Conservation (phyloP, 1,140 invertebrate species). For the Cryptotermes secundus region DNA sequence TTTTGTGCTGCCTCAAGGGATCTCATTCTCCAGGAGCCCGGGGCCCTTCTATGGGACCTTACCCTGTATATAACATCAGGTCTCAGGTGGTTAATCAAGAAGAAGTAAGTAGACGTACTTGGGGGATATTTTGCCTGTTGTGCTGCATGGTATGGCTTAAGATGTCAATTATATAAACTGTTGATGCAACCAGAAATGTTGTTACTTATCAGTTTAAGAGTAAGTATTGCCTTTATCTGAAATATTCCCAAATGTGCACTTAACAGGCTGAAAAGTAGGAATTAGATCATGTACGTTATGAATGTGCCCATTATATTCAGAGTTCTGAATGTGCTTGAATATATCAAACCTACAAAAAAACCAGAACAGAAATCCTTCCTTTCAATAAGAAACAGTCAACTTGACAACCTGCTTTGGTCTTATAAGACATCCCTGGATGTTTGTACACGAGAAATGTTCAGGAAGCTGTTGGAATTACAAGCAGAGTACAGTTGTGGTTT, state of each 20-base stretch:
- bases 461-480: too few species aligned
- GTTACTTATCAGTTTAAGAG: not conserved
- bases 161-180: not conserved
- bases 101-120: constrained; percentile 72
- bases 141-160: constrained; percentile 14
- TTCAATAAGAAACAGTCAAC: too few species aligned
- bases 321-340: too few species aligned
- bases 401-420: too few species aligned
- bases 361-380: too few species aligned
- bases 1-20: constrained; percentile 57
- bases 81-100: constrained; percentile 79
- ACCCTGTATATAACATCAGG: constrained; percentile 81
- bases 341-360: too few species aligned
- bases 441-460: too few species aligned
- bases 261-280: too few species aligned
- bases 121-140: not conserved
- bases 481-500: too few species aligned
- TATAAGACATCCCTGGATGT: too few species aligned
- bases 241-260: not conserved
- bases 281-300: too few species aligned
- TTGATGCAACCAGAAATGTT: not conserved
- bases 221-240: not conserved
- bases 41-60: constrained; percentile 81
- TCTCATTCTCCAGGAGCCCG: constrained; percentile 83
- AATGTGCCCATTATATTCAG: too few species aligned